Base-by-base conservation (phyloP, 2,888 invertebrate species). In the Atrina japonica region DNA sequence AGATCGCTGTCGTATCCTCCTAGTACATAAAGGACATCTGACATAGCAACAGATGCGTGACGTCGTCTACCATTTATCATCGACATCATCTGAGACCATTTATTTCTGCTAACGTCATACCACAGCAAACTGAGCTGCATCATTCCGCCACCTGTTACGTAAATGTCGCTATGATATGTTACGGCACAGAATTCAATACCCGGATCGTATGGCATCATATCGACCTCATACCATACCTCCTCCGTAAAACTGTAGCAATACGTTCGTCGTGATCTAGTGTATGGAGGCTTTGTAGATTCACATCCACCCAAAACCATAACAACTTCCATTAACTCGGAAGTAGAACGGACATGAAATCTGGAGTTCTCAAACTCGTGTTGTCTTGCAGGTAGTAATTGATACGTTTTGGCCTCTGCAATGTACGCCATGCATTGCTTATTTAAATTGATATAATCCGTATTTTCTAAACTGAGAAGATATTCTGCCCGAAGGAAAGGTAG, bases 131-230 rank as follows among this genome's bases (percentile, higher is more conserved):
- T 78, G 11, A 75, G 76, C 43, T 82, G 83, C 64, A 75, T 71
- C 35, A 80, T 76, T 0, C 83, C 84, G n/a, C 85, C 86, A 1
- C 85, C 86, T 1, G 84, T 81, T 14, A 85, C 76, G 66, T 78
- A 86, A 35, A 86, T 83, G 43, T 86, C 86, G 56, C 81, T 83
- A 18, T 76, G 82, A 65, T 83, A 81, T 3, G 83, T 83, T 60
- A 85, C 85, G 0, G 84, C 81, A 0, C 84, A 83, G 65, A 85
- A 86, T 64, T 86, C 86, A 52, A 85, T 84, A n/a, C 84, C 84
- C 0, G 85, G 86, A 52, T 84, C 83, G 58, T 81, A 83, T 0
- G 85, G 85, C 9, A 86, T 66, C 0, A 80, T 73, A 16, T 83
- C 81, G 9, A 86, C 55, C 45, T 82, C 81, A 50, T 72, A 83